phyloP scores from a whole-genome alignment of 2,113 vertebrate genomes.

The Chelonoidis abingdonii region DNA sequence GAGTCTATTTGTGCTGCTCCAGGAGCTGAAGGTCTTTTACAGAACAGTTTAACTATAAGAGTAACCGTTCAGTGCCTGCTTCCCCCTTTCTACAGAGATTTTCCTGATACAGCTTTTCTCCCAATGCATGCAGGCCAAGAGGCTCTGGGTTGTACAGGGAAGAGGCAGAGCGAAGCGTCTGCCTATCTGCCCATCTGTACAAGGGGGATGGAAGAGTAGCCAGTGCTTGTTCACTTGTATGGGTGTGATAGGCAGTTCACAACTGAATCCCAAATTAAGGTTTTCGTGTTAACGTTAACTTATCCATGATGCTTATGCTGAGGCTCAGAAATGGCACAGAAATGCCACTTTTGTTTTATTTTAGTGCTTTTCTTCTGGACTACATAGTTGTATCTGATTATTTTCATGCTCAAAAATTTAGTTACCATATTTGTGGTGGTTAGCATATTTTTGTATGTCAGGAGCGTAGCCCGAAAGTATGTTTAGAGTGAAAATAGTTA shows the following conservation, averaged over 20 bases:
- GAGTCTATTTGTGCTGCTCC: background rate
- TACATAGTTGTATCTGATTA: background rate
- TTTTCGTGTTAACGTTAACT: background rate
- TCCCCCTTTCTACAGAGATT: background rate
- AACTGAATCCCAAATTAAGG: background rate
- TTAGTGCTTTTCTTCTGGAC: background rate
- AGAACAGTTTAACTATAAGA: background rate
- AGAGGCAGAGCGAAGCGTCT: background rate
- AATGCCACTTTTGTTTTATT: background rate
- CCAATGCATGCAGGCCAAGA: background rate
- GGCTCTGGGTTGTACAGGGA: background rate
- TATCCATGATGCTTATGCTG: fast-evolving
- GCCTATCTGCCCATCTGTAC: background rate
- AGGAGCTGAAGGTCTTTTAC: background rate
- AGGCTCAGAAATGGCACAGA: background rate
- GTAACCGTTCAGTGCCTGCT: background rate
- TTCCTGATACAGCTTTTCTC: background rate
- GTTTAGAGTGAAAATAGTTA: background rate
- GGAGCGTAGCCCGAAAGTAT: background rate
- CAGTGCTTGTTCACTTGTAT: background rate
- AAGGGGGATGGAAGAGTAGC: background rate
- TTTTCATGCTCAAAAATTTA: background rate
- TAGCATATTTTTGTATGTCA: background rate
- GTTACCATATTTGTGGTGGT: background rate
- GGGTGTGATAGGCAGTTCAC: background rate